Percentiles rank a stretch among this genome's conserved stretches.
Evolutionary conservation across 2,888 invertebrate species (phyloP).

Genomic region (Brachyopa scutellaris): DNA sequence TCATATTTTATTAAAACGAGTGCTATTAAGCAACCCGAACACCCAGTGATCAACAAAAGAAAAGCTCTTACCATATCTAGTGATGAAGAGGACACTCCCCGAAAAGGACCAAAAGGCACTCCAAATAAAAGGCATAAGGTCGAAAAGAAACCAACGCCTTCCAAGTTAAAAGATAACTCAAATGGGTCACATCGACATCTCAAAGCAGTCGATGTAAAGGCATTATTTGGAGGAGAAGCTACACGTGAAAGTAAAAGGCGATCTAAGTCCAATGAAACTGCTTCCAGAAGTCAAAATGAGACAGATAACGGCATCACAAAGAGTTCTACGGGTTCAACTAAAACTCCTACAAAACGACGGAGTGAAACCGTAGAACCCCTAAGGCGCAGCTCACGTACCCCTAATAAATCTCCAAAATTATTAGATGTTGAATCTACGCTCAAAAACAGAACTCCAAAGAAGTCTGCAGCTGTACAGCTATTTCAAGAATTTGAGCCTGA

Average conservation of each 20-base stretch:
- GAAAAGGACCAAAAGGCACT: constrained; percentile 81
- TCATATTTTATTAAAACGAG: constrained; percentile 49
- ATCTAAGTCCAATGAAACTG: constrained; percentile 76
- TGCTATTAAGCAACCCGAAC: too few relatives aligned
- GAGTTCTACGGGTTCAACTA: constrained; percentile 56
- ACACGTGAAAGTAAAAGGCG: constrained; percentile 83
- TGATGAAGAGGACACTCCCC: constrained; percentile 84
- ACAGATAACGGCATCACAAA: constrained; percentile 83
- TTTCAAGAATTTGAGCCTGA: background rate
- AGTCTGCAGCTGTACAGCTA: background rate
- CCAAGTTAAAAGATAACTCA: constrained; percentile 75
- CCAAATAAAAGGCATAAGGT: constrained; percentile 62
- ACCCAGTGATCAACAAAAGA: constrained; percentile 76
- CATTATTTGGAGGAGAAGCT: constrained; percentile 85
- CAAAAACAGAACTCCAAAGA: background rate
- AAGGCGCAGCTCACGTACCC: background rate
- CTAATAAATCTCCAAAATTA: background rate
- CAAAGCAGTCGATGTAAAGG: constrained; percentile 82
- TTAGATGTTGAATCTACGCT: background rate
- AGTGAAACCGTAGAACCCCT: background rate
- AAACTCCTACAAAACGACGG: constrained; percentile 13
- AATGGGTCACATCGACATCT: constrained; percentile 78
- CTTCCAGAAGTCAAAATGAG: constrained; percentile 82
- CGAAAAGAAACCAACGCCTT: constrained; percentile 73
- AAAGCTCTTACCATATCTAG: constrained; percentile 81